These are phyloP conservation scores for Phoenoteleia sp. DNA, from an alignment of 2,888 invertebrate genomes.

Conservation along the genomic window DNA sequence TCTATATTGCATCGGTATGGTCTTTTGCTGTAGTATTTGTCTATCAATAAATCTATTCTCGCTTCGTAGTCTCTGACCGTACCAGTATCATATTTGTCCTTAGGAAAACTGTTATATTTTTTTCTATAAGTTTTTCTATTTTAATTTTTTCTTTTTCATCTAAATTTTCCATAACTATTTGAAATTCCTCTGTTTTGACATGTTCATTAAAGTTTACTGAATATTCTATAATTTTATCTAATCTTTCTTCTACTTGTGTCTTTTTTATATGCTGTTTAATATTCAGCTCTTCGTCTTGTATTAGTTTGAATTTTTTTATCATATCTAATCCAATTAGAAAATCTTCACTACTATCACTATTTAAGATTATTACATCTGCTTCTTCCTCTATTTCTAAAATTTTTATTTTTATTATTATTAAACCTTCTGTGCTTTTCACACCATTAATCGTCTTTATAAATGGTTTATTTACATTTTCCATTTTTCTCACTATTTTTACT, in stretches of 20 bases:
- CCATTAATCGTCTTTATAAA: background rate
- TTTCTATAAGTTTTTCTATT: slow-evolving; percentile 1
- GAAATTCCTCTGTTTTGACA: background rate
- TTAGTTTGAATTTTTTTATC: slow-evolving; percentile 50
- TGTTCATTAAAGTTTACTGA: slow-evolving; percentile 65
- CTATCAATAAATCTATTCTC: background rate
- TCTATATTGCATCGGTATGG: slow-evolving; percentile 13
- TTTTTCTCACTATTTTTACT: background rate
- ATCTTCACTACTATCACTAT: background rate
- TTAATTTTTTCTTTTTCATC: background rate
- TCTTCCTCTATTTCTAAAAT: background rate
- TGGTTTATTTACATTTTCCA: background rate
- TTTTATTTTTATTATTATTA: background rate
- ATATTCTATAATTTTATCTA: no score
- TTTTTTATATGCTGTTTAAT: slow-evolving; percentile 34
- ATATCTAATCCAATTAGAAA: slow-evolving; percentile 49
- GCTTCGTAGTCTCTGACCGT: slow-evolving; percentile 19
- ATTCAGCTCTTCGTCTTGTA: slow-evolving; percentile 40
- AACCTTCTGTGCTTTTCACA: background rate
- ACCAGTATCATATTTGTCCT: slow-evolving; percentile 7
- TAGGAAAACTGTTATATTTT: slow-evolving; percentile 4
- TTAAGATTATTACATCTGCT: background rate
- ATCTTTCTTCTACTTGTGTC: no score
- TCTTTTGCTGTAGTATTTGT: slow-evolving; percentile 6
- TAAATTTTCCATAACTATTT: background rate